Conservation (phyloP, 2,113 vertebrate species). For the Ptilorrhoa leucosticta region DNA sequence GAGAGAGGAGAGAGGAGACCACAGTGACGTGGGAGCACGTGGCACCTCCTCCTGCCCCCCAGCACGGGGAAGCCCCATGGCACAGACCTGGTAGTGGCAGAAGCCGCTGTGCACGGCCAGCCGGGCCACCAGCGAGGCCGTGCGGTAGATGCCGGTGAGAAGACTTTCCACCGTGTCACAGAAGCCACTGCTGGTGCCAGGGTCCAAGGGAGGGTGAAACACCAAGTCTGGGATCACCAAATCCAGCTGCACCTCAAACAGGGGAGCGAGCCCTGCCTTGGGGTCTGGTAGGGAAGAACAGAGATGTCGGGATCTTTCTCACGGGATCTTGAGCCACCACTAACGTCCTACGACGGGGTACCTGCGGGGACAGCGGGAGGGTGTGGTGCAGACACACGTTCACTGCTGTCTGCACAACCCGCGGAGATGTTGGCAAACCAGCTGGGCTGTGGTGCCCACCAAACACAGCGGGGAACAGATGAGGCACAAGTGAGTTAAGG, state of each 20-base stretch:
- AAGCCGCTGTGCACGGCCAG: constrained; percentile 65
- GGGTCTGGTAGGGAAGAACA: constrained; percentile 67
- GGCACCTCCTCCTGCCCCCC: not conserved
- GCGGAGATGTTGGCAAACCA: not conserved
- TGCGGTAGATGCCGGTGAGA: constrained; percentile 76
- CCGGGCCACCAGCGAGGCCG: constrained; percentile 82
- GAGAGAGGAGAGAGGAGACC: not conserved
- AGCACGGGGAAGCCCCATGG: fast-evolving
- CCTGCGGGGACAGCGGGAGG: not conserved
- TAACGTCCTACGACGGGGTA: not conserved
- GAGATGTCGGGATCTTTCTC: not conserved
- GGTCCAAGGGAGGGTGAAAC: constrained; percentile 86
- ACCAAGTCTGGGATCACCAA: constrained; percentile 82
- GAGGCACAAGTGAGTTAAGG: not conserved
- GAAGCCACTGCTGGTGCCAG: constrained; percentile 71
- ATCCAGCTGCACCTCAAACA: constrained; percentile 86
- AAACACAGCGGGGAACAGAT: not conserved
- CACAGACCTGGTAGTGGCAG: constrained; percentile 86
- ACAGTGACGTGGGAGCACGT: fast-evolving
- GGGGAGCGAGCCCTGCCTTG: constrained; percentile 68
- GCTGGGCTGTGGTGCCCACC: not conserved
- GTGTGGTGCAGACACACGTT: not conserved
- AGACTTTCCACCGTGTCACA: constrained; percentile 81
- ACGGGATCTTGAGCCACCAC: not conserved
- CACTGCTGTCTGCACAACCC: not conserved